Conservation (phyloP, 2,113 vertebrate genomes). For the Campylomormyrus numenius region DNA sequence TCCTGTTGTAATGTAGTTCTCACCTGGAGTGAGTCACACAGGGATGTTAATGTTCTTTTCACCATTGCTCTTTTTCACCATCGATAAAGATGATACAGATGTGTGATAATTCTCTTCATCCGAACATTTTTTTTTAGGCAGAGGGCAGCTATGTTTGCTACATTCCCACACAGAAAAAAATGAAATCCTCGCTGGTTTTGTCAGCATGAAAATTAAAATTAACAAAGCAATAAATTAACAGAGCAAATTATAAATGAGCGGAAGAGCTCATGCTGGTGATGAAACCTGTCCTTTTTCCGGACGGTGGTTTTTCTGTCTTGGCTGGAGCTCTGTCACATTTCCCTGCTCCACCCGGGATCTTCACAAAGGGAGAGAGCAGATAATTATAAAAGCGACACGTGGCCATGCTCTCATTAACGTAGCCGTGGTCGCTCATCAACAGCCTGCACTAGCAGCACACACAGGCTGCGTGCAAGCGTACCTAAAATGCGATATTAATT, state of each 20-base stretch:
- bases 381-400: background rate
- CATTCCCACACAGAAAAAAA: background rate
- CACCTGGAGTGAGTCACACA: background rate
- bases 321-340: background rate
- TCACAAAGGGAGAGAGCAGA: background rate
- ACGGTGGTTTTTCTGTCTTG: background rate
- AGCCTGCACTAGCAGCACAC: background rate
- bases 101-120: background rate
- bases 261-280: background rate
- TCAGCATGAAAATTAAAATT: conserved; percentile 4
- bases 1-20: background rate
- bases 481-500: background rate
- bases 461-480: background rate
- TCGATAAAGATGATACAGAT: background rate
- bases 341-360: background rate
- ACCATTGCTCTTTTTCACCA: background rate
- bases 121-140: background rate
- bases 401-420: background rate
- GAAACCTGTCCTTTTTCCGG: background rate
- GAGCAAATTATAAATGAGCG: background rate
- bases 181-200: background rate
- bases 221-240: background rate
- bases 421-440: background rate
- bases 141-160: background rate
- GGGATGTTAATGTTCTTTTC: background rate